These are phyloP conservation scores for Hippocampus zosterae DNA, from an alignment of 2,113 vertebrate genomes.

Conservation along the genomic window DNA sequence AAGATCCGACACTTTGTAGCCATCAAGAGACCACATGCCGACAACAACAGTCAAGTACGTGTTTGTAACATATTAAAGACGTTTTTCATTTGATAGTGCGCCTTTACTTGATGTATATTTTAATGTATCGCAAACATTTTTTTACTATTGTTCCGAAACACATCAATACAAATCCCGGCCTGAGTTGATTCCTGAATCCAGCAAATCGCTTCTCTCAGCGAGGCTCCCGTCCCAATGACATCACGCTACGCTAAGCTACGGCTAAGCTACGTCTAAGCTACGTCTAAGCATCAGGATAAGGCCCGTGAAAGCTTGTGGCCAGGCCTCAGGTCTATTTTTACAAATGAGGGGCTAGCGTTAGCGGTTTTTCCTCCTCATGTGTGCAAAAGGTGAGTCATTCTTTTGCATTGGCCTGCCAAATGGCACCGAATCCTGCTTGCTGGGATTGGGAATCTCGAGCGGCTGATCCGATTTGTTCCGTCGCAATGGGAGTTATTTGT, in stretches of 20 bases:
- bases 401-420: slow-evolving; percentile 32
- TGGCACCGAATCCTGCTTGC: slow-evolving; percentile 20
- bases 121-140: background rate
- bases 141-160: background rate
- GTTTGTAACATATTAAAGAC: background rate
- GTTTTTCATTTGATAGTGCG: no score
- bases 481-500: background rate
- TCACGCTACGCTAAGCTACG: slow-evolving; percentile 58
- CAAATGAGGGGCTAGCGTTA: slow-evolving; percentile 35
- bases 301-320: slow-evolving; percentile 45
- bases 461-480: slow-evolving; percentile 35
- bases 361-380: slow-evolving; percentile 30
- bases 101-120: no score
- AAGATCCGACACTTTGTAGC: slow-evolving; percentile 95
- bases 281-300: slow-evolving; percentile 55
- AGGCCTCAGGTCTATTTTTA: slow-evolving; percentile 61
- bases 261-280: slow-evolving; percentile 57
- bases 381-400: slow-evolving; percentile 49
- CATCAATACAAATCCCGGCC: slow-evolving; percentile 7
- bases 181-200: slow-evolving; percentile 26
- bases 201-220: slow-evolving; percentile 47
- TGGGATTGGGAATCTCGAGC: slow-evolving; percentile 37
- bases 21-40: slow-evolving; percentile 85
- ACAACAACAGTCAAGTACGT: slow-evolving; percentile 89
- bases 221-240: slow-evolving; percentile 47